phyloP scores from a whole-genome alignment of 2,797 vertebrate species.

The Aselliscus stoliczkanus region DNA sequence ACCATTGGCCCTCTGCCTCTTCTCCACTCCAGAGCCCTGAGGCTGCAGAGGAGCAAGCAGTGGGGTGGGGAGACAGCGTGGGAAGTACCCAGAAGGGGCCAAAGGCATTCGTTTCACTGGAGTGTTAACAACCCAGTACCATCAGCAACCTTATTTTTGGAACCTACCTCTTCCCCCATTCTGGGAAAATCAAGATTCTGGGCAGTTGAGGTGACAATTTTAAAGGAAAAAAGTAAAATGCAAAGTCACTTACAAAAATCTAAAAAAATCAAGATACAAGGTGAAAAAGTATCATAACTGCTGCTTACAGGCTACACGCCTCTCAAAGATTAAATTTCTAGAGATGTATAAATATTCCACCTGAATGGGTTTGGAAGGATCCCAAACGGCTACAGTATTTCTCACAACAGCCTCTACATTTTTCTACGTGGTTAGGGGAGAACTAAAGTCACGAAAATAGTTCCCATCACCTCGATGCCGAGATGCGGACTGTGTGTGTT shows the following conservation, averaged over 20 bases:
- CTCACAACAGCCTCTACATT: not conserved
- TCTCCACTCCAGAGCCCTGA: fast-evolving
- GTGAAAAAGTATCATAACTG: not conserved
- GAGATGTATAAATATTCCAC: too few relatives aligned
- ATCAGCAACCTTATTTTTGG: not conserved
- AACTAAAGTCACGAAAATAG: not conserved
- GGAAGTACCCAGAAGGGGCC: not conserved
- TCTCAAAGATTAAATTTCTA: not conserved
- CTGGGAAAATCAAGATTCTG: not conserved
- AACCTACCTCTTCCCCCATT: not conserved
- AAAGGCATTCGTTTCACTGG: not conserved
- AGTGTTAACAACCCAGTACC: too few relatives aligned
- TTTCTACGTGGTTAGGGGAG: not conserved
- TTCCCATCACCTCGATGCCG: not conserved
- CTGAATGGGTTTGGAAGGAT: not conserved
- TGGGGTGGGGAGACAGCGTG: fast-evolving
- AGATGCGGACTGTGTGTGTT: not conserved
- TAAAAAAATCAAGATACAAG: not conserved
- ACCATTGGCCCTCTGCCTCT: not conserved
- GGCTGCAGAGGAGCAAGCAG: not conserved
- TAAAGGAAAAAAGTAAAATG: not conserved
- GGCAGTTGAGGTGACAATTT: not conserved
- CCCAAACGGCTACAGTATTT: not conserved
- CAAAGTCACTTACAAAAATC: not conserved
- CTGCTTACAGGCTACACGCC: too few relatives aligned